These are phyloP conservation scores for Helarctos malayanus DNA, from an alignment of 2,797 vertebrate species.

Conservation along the genomic window DNA sequence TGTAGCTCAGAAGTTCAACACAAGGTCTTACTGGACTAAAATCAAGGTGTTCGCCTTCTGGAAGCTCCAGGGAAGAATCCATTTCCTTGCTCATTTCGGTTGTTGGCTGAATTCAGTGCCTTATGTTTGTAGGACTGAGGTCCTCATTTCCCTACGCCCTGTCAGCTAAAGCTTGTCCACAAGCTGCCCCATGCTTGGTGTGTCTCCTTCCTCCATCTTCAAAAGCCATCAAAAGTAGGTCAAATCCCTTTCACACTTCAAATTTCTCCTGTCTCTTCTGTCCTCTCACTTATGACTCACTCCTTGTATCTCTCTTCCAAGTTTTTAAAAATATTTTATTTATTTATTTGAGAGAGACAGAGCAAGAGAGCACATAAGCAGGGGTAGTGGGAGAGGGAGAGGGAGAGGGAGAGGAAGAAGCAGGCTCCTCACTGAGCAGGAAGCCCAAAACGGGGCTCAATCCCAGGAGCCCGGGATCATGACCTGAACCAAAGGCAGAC, in stretches of 20 bases:
- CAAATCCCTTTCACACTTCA: not conserved
- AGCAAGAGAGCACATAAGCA: not conserved
- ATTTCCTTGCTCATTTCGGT: not conserved
- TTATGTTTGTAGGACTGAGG: not conserved
- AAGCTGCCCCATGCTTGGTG: not conserved
- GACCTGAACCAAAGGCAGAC: not conserved
- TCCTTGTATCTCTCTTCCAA: not conserved
- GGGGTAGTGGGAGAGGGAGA: not conserved
- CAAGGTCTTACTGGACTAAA: not conserved
- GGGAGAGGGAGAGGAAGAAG: not conserved
- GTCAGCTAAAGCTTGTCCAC: not conserved
- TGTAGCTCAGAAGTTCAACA: not conserved
- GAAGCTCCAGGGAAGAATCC: not conserved
- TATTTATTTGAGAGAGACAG: not conserved
- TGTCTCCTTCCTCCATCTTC: not conserved
- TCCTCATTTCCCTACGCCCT: not conserved
- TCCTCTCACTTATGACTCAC: not conserved
- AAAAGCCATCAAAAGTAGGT: not conserved
- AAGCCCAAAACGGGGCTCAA: not conserved
- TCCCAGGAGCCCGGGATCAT: not conserved
- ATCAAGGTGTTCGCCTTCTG: not conserved
- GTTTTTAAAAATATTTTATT: not conserved
- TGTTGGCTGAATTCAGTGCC: not conserved
- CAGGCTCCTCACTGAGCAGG: not conserved
- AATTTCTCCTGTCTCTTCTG: not conserved